A percentile compares a stretch with the other conserved stretches of the same genome.
Conservation (phyloP, 2,888 invertebrate species). For the Caenorhabditis sp. region DNA sequence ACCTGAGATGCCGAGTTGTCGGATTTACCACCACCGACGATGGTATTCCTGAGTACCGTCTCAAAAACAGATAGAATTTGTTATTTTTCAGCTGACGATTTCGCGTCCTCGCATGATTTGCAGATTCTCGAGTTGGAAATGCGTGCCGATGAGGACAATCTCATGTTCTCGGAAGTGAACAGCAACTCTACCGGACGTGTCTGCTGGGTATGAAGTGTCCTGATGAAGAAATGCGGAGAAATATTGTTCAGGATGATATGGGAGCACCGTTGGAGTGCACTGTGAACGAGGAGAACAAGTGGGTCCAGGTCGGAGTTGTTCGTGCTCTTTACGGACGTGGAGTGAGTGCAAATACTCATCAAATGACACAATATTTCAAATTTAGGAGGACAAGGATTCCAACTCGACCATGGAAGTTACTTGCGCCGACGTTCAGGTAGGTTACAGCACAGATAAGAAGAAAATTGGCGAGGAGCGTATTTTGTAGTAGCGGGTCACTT, state of each 20-base stretch:
- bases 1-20: conserved; percentile 40
- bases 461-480: conserved; percentile 14
- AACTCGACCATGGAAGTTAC: conserved; percentile 18
- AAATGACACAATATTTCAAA: not conserved
- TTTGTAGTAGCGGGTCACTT: conserved; percentile 41
- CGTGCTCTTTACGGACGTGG: conserved; percentile 32
- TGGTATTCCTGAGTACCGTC: conserved; percentile 20
- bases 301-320: conserved; percentile 52
- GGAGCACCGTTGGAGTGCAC: conserved; percentile 56
- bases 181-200: conserved; percentile 36
- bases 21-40: conserved; percentile 51
- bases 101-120: conserved; percentile 7
- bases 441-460: not conserved
- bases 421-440: conserved; percentile 48
- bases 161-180: conserved; percentile 44
- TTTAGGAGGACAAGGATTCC: conserved; percentile 9
- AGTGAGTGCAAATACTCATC: not conserved
- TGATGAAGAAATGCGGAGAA: not conserved
- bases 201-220: conserved; percentile 36
- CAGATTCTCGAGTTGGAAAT: conserved; percentile 37
- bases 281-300: conserved; percentile 32
- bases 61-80: not conserved
- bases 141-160: conserved; percentile 7
- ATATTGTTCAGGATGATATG: conserved; percentile 42
- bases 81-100: conserved; percentile 37